Conservation (phyloP, 2,888 invertebrate species). For the Chironomus riparius region DNA sequence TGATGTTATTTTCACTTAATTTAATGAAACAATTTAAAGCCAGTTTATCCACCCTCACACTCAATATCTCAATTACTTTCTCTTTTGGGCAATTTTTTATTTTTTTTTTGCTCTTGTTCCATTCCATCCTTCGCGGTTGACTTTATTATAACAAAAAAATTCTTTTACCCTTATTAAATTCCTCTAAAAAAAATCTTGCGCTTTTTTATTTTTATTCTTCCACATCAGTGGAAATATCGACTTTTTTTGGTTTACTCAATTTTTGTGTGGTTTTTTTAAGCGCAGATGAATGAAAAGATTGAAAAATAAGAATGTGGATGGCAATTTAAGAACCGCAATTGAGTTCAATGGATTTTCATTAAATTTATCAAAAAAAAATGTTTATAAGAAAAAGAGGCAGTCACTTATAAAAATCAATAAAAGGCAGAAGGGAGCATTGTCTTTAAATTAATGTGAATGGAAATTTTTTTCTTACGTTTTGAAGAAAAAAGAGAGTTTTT, state of each 20-base stretch:
- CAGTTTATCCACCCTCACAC: background rate
- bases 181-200: background rate
- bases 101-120: no score
- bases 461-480: background rate
- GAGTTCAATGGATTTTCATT: background rate
- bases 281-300: no score
- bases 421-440: background rate
- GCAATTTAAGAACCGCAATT: background rate
- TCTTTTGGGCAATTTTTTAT: no score
- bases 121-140: no score
- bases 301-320: background rate
- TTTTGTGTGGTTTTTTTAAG: no score
- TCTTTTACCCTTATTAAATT: background rate
- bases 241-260: background rate
- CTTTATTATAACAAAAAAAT: background rate
- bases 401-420: background rate
- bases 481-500: background rate
- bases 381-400: background rate
- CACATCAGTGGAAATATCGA: conserved; percentile 1
- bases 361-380: background rate
- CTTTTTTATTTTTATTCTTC: background rate
- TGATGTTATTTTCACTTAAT: background rate
- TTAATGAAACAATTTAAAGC: background rate
- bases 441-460: background rate
- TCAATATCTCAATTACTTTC: no score